phyloP scores from a whole-genome alignment of 2,888 invertebrate species.

The Ischnus inquisitorius region DNA sequence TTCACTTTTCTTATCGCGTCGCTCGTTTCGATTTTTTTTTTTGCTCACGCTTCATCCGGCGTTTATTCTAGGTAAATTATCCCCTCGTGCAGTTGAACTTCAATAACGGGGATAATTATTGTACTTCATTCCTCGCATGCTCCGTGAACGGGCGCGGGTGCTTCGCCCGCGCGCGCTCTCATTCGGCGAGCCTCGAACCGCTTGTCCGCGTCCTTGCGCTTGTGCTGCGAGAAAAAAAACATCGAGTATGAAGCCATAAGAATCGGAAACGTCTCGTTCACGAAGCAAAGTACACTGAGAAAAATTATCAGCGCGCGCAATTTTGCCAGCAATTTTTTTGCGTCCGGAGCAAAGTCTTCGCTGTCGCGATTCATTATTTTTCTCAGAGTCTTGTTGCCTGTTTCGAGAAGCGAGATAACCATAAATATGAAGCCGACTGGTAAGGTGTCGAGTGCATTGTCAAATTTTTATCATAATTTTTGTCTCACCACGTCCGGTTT shows the following conservation, averaged over 20 bases:
- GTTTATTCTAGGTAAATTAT: constrained; percentile 72
- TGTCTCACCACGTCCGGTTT: constrained; percentile 77
- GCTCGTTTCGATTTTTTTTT: background rate
- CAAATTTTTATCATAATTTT: background rate
- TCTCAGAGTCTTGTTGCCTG: too few species aligned
- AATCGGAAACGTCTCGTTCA: too few species aligned
- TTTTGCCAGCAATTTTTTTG: too few species aligned
- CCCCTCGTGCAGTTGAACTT: constrained; percentile 13
- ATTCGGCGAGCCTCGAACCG: constrained; percentile 74
- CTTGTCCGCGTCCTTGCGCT: constrained; percentile 76
- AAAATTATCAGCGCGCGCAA: too few species aligned
- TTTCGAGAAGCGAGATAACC: too few species aligned
- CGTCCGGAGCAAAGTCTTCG: too few species aligned
- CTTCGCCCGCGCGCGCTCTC: constrained; percentile 77
- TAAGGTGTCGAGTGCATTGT: too few species aligned
- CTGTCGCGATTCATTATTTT: too few species aligned
- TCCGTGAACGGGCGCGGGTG: constrained; percentile 75
- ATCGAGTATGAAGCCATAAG: background rate
- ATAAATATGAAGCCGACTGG: too few species aligned
- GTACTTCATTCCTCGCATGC: constrained; percentile 76
- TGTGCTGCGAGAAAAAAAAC: constrained; percentile 71
- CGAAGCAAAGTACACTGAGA: too few species aligned
- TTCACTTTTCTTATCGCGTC: background rate
- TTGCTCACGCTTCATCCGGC: constrained; percentile 17
- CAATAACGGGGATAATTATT: constrained; percentile 72